Conservation (phyloP, 1,140 invertebrate genomes). For the Mya arenaria region DNA sequence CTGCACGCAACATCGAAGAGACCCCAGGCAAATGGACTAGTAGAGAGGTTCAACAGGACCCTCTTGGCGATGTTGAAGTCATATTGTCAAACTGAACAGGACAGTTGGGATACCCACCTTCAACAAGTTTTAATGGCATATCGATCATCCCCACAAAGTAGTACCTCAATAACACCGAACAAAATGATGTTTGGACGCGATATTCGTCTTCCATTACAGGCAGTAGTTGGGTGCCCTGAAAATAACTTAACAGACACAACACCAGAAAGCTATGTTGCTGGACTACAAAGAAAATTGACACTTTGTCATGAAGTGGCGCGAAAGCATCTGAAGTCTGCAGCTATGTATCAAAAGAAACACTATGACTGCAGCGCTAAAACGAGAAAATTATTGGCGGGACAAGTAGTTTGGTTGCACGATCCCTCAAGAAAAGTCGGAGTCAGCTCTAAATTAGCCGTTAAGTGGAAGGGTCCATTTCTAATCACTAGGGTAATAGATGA, state of each 20-base stretch:
- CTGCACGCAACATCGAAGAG: neutral
- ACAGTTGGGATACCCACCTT: neutral
- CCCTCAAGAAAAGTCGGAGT: neutral
- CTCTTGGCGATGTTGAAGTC: constrained; percentile 1
- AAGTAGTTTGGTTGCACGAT: constrained; percentile 35
- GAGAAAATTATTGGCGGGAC: neutral
- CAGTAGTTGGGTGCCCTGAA: neutral
- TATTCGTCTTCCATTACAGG: neutral
- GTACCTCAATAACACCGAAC: constrained; percentile 43
- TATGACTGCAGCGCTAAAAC: constrained; percentile 1
- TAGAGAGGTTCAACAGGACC: constrained; percentile 14
- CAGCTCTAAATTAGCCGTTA: neutral
- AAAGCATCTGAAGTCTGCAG: neutral
- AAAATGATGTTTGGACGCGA: constrained; percentile 58
- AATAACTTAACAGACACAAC: neutral
- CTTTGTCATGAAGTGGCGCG: neutral
- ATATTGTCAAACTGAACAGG: neutral
- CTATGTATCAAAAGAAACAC: neutral
- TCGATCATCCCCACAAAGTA: constrained; percentile 41
- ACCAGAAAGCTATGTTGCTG: neutral
- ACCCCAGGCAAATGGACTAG: neutral
- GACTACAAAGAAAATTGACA: neutral
- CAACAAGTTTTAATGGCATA: constrained; percentile 20
- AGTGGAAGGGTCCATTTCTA: constrained; percentile 12
- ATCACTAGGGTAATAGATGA: constrained; percentile 28